phyloP scores from a whole-genome alignment of 2,113 vertebrate species.

The Merops nubicus region DNA sequence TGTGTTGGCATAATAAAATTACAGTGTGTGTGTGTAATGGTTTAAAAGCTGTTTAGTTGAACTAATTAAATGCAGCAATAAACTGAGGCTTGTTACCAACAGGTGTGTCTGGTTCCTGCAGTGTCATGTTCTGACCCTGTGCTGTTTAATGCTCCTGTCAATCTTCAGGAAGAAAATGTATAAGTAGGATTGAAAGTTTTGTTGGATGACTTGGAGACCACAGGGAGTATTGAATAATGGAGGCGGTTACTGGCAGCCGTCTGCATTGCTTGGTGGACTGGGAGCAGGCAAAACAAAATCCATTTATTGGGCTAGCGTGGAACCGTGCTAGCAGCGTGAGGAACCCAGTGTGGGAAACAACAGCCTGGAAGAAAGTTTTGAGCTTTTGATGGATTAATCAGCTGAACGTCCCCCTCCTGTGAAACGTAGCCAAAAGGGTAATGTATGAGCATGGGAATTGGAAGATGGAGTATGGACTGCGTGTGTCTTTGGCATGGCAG shows the following conservation, averaged over 20 bases:
- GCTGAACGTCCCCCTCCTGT: slow-evolving; percentile 12
- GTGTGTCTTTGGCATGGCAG: background rate
- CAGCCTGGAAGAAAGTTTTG: slow-evolving; percentile 44
- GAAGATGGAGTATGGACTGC: slow-evolving; percentile 14
- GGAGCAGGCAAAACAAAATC: slow-evolving; percentile 18
- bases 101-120: slow-evolving; percentile 16
- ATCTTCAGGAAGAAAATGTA: background rate
- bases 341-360: background rate
- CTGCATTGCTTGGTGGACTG: background rate
- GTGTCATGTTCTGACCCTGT: background rate
- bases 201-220: background rate
- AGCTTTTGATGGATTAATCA: slow-evolving; percentile 51
- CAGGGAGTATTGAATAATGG: background rate
- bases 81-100: background rate
- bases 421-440: slow-evolving; percentile 29
- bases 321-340: background rate
- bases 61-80: background rate
- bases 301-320: background rate
- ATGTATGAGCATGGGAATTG: slow-evolving; percentile 14
- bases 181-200: background rate
- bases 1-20: background rate
- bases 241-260: background rate
- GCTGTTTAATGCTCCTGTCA: background rate
- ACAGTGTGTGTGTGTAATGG: rapidly evolving
- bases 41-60: background rate